These are phyloP conservation scores for Oxyteleia sp. DNA, from an alignment of 2,888 invertebrate species.

Conservation along the genomic window DNA sequence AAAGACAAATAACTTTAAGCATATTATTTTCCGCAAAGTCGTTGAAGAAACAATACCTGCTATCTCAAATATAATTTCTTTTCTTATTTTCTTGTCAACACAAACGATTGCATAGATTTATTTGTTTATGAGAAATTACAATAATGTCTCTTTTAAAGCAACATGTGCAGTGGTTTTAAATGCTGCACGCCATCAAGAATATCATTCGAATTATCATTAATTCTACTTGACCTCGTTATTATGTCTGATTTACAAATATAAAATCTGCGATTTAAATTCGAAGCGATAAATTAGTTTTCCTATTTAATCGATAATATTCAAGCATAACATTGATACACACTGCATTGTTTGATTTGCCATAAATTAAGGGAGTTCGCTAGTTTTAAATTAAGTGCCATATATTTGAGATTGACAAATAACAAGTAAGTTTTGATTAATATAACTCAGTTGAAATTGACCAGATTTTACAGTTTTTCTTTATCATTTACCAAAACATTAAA, in stretches of 20 bases:
- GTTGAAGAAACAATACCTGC: neutral
- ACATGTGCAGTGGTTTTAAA: constrained; percentile 21
- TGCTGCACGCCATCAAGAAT: constrained; percentile 6
- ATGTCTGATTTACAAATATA: constrained; percentile 22
- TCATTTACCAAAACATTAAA: too few relatives aligned
- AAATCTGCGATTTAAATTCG: constrained; percentile 29
- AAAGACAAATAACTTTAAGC: too few relatives aligned
- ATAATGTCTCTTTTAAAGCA: neutral
- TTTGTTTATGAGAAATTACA: constrained; percentile 10
- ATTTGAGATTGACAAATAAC: too few relatives aligned
- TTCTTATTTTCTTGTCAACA: neutral
- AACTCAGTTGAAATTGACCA: too few relatives aligned
- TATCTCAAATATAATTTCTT: too few relatives aligned
- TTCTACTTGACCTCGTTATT: constrained; percentile 49
- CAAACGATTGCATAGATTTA: neutral
- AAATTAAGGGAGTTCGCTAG: too few relatives aligned
- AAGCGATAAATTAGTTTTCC: constrained; percentile 24
- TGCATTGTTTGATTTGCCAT: too few relatives aligned
- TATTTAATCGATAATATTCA: constrained; percentile 7
- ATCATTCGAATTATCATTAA: constrained; percentile 41
- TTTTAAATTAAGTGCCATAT: too few relatives aligned
- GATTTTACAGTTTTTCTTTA: too few relatives aligned
- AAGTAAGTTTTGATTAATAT: too few relatives aligned
- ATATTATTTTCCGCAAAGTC: too few relatives aligned
- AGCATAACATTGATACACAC: constrained; percentile 7